Evolutionary conservation across 2,797 vertebrate species (phyloP).

Genomic region (Holocentrus rufus): DNA sequence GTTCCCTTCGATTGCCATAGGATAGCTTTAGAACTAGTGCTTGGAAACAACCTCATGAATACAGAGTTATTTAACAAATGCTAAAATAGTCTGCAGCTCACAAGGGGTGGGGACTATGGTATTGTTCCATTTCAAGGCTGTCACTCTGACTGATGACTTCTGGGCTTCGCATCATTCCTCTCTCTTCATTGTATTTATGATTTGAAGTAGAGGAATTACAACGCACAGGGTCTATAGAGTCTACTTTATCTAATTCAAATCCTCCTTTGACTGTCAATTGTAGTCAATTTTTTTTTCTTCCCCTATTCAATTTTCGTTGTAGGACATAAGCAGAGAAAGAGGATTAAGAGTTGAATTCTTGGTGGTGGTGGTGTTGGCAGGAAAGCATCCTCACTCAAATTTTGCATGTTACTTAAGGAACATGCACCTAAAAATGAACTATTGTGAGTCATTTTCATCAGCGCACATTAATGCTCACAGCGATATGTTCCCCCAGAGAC

Average conservation of each 20-base stretch:
- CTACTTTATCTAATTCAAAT: conserved; percentile 62
- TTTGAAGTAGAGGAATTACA: conserved; percentile 72
- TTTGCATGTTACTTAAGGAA: conserved; percentile 30
- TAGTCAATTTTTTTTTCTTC: conserved; percentile 21
- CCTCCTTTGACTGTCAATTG: conserved; percentile 59
- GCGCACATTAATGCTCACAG: conserved; percentile 35
- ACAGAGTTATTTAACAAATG: conserved; percentile 76
- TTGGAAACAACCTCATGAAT: conserved; percentile 65
- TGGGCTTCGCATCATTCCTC: conserved; percentile 68
- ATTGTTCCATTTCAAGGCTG: conserved; percentile 79
- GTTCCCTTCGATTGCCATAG: conserved; percentile 60
- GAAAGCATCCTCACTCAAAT: background rate
- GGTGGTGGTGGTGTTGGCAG: background rate
- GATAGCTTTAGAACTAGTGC: conserved; percentile 57
- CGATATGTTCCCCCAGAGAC: conserved; percentile 18
- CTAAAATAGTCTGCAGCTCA: conserved; percentile 62
- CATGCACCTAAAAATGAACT: conserved; percentile 39
- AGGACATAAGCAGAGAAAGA: conserved; percentile 36
- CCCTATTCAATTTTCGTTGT: background rate
- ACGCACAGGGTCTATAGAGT: conserved; percentile 48
- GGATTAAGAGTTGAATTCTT: conserved; percentile 5
- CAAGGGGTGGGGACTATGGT: conserved; percentile 67
- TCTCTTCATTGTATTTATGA: conserved; percentile 75
- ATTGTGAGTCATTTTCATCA: conserved; percentile 37
- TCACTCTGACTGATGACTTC: conserved; percentile 79